Conservation (phyloP, 2,888 invertebrate genomes). For the Drosophila nigricruria region DNA sequence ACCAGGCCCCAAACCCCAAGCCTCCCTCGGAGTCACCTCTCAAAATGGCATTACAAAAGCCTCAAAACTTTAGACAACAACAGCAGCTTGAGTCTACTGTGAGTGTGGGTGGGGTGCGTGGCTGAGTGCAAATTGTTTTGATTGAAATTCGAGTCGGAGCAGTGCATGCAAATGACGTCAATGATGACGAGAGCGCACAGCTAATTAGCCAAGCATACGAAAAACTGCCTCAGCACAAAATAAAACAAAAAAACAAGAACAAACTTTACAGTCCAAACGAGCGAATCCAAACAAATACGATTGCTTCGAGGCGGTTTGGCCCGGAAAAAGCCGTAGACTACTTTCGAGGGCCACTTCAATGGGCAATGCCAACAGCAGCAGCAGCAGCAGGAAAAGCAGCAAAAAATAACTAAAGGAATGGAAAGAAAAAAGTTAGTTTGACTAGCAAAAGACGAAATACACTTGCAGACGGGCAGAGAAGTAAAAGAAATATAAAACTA, state of each 20-base stretch:
- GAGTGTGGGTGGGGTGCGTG: not conserved
- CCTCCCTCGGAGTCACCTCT: not conserved
- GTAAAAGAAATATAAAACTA: not conserved
- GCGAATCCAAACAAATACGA: slow-evolving; percentile 21
- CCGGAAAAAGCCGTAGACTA: slow-evolving; percentile 15
- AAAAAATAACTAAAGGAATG: not conserved
- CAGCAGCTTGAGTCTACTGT: not conserved
- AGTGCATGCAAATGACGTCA: slow-evolving; percentile 69
- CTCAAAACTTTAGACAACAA: slow-evolving; percentile 9
- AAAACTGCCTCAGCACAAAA: not conserved
- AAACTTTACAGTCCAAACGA: slow-evolving; percentile 36
- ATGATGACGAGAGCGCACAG: slow-evolving; percentile 35
- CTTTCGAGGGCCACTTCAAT: slow-evolving; percentile 21
- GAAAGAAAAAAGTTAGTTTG: not conserved
- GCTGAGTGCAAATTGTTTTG: slow-evolving; percentile 32
- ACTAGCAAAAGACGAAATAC: not conserved
- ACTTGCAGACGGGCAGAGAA: not conserved
- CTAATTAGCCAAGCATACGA: slow-evolving; percentile 56
- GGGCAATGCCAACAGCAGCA: not conserved
- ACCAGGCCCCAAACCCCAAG: not conserved
- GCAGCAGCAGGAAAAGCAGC: not conserved
- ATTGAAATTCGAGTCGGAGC: slow-evolving; percentile 50
- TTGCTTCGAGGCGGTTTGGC: not conserved
- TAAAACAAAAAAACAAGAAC: slow-evolving; percentile 1
- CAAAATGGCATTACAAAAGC: slow-evolving; percentile 48